Percentiles rank a stretch among this genome's conserved stretches.
Evolutionary conservation across 2,113 vertebrate genomes (phyloP).

Genomic region (Todiramphus saurophagus): DNA sequence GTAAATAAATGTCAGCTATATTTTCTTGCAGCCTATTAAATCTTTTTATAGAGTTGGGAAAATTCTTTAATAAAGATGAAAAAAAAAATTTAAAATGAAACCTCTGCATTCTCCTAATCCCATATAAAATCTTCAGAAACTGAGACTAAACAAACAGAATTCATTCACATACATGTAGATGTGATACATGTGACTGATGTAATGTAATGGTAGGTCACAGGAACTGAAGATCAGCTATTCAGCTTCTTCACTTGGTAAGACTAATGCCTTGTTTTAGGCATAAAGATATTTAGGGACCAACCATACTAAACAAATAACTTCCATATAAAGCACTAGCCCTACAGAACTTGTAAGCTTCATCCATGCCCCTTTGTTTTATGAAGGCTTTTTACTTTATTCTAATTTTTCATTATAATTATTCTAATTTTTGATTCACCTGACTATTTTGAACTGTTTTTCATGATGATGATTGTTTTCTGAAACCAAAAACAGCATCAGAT

Average conservation of each 20-base stretch:
- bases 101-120: neutral
- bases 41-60: neutral
- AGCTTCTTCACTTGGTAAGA: neutral
- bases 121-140: neutral
- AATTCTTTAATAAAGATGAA: neutral
- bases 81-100: neutral
- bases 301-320: neutral
- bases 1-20: neutral
- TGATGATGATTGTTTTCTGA: neutral
- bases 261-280: neutral
- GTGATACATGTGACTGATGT: neutral
- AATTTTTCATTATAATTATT: neutral
- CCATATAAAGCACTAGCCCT: neutral
- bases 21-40: neutral
- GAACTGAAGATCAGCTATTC: neutral
- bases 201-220: neutral
- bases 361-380: neutral
- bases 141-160: neutral
- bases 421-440: neutral
- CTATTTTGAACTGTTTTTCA: neutral
- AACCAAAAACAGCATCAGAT: neutral
- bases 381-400: neutral
- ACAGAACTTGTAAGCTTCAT: neutral
- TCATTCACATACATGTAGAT: neutral
- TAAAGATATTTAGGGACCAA: neutral